Conservation (phyloP, 37 sponge, comb jelly and placozoan genomes). For the Geodia barretti region DNA sequence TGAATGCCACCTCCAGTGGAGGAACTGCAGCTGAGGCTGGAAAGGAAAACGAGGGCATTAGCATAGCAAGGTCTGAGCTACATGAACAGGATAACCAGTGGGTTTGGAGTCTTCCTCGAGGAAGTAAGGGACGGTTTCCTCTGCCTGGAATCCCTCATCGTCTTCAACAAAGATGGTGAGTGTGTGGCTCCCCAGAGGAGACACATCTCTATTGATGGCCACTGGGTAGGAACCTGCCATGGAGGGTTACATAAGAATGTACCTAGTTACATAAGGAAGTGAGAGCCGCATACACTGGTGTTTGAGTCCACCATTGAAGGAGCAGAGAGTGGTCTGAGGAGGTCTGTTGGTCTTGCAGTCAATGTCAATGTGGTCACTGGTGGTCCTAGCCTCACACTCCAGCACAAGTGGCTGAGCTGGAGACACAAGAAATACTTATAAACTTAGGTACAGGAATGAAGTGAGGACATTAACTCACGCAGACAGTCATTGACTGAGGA, state of each 20-base stretch:
- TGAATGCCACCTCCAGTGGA: neutral
- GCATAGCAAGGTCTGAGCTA: no score
- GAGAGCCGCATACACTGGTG: neutral
- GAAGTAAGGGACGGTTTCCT: no score
- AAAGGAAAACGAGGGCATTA: no score
- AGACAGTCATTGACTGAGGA: constrained; percentile 1
- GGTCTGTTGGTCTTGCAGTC: constrained; percentile 8
- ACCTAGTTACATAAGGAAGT: neutral
- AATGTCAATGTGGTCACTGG: neutral
- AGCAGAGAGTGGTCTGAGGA: neutral
- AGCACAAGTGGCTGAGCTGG: constrained; percentile 5
- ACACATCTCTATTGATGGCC: no score
- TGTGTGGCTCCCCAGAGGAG: no score
- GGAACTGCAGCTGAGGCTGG: neutral
- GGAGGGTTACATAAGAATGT: no score
- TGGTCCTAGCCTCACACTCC: neutral
- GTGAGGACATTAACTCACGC: no score
- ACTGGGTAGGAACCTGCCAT: neutral
- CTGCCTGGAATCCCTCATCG: no score
- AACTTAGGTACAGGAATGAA: neutral
- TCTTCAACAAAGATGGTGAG: no score
- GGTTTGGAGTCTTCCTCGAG: no score
- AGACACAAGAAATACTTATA: neutral
- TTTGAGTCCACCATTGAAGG: neutral
- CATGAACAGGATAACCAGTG: no score